A percentile compares a stretch with the other conserved stretches of the same genome.
These are phyloP conservation scores for Canis aureus DNA, from an alignment of 2,113 vertebrate genomes.

Conservation along the genomic window DNA sequence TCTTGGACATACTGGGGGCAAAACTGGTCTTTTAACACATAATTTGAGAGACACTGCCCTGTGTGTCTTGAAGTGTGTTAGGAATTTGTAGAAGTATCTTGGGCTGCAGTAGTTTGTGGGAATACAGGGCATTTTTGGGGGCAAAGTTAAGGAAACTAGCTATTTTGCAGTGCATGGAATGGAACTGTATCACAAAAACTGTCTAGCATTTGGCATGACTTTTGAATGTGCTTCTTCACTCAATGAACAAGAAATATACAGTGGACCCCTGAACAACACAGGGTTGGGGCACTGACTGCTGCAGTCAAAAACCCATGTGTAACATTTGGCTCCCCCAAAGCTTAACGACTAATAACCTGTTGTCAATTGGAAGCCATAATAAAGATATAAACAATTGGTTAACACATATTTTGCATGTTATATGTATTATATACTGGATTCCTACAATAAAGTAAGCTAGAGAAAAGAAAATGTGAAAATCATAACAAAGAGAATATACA, in stretches of 20 bases:
- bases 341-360: background rate
- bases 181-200: background rate
- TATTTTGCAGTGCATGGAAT: background rate
- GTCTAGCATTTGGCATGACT: background rate
- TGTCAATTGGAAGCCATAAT: background rate
- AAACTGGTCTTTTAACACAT: background rate
- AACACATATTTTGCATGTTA: background rate
- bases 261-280: background rate
- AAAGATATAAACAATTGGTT: background rate
- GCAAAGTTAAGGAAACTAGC: background rate
- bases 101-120: background rate
- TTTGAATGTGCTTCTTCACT: background rate
- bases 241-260: background rate
- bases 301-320: background rate
- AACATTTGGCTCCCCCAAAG: background rate
- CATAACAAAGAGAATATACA: background rate
- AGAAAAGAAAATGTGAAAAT: background rate
- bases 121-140: background rate
- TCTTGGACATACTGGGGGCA: background rate
- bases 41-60: background rate
- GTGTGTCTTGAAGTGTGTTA: background rate
- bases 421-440: background rate
- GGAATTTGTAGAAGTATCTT: background rate
- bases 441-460: background rate
- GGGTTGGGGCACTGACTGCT: background rate